Conservation (phyloP, 1,140 invertebrate species). For the Drosophila subobscura region DNA sequence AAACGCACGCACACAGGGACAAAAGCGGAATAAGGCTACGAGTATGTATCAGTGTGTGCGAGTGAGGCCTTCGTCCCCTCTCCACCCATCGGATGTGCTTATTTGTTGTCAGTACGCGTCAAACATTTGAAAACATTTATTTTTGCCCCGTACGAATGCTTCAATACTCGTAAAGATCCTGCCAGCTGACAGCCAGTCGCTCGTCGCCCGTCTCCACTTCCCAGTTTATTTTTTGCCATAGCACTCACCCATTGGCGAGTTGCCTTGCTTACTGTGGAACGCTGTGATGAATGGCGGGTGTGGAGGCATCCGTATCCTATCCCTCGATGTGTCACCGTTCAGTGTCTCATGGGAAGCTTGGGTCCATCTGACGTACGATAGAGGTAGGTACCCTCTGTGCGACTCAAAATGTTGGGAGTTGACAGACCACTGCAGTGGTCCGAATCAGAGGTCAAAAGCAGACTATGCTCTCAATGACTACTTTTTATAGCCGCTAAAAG, state of each 20-base stretch:
- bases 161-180: conserved; percentile 66
- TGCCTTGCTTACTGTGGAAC: background rate
- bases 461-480: too few species aligned
- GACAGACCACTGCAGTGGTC: too few species aligned
- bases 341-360: background rate
- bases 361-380: too few species aligned
- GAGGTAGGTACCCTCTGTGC: too few species aligned
- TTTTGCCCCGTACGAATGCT: conserved; percentile 71
- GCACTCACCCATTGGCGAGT: conserved; percentile 8
- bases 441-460: too few species aligned
- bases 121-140: conserved; percentile 82
- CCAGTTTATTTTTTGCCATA: conserved; percentile 52
- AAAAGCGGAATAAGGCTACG: conserved; percentile 36
- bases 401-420: too few species aligned
- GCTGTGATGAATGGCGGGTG: conserved; percentile 28
- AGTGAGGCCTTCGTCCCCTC: conserved; percentile 9
- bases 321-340: conserved; percentile 33
- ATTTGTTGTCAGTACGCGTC: conserved; percentile 80
- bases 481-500: too few species aligned
- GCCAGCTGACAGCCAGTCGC: conserved; percentile 58
- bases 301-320: conserved; percentile 6
- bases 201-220: conserved; percentile 40
- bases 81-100: conserved; percentile 50
- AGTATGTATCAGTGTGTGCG: conserved; percentile 28
- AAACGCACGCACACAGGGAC: conserved; percentile 67